Evolutionary conservation across 1,140 invertebrate species (phyloP), one percentile per base, ranked within the genome.

Genomic region (Tyrophagus putrescentiae): DNA sequence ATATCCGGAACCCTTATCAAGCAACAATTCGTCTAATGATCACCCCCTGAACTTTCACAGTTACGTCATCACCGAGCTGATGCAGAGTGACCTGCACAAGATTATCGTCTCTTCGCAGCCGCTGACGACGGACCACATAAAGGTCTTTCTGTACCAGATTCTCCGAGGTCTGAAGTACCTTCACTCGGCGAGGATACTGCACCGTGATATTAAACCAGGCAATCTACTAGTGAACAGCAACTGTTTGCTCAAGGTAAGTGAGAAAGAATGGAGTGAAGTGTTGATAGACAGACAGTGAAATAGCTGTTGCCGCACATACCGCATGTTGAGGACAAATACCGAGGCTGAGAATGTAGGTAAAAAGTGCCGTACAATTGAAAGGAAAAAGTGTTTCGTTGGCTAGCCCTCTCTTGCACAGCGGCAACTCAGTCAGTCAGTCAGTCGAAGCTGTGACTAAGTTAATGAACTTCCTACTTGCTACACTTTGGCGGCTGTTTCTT

Each of bases 121-220:
- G 69, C 82, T 98, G 56, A 94, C 92, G 66, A 82, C 90, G 57
- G 94, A 98, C 77, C 95, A 99, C 80, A 95, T 98, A 74, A 98
- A 99, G 83, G 91, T 99, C 74, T 99, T 99, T 82, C 86, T 98
- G 64, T 99, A 99, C 76, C 95, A 99, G 79, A 98, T 98, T 74
- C 82, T 98, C 67, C 82, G 95, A 80, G 95, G 90, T 88, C 78
- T 98, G 64, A 97, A 98, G 75, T 98, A 98, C 79, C 79, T 98
- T 63, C 94, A 98, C 77, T 96, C 93, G 53, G 91, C 94, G 25
- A 81, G 87, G 69, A 96, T 98, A 71, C 79, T 98, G 45, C 95
- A 98, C 76, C 80, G 95, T 70, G 95, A 98, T 75, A 97, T 98
- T 68, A 98, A 98, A 72, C 94, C 94, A n/a, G 93, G 93, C 60